Evolutionary conservation across 2,888 invertebrate species (phyloP).

Genomic region (Limulus polyphemus): DNA sequence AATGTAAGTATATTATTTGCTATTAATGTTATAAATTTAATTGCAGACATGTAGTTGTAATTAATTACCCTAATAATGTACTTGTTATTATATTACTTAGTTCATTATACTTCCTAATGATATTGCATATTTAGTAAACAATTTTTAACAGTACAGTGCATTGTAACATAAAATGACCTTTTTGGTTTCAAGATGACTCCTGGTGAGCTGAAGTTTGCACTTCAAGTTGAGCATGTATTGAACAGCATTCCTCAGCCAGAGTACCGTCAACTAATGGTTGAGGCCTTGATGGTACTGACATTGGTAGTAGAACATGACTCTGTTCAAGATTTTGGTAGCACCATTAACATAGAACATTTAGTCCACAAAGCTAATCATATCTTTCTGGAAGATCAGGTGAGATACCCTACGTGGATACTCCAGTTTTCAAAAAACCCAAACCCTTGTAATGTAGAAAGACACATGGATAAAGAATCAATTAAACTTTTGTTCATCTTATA

Average conservation of each 20-base stretch:
- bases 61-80: background rate
- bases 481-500: too few relatives aligned
- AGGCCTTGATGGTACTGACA: slow-evolving; percentile 91
- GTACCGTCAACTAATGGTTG: slow-evolving; percentile 86
- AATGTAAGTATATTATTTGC: too few relatives aligned
- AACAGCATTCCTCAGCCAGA: slow-evolving; percentile 97
- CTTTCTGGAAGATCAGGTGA: slow-evolving; percentile 89
- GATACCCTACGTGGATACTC: slow-evolving; percentile 7
- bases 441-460: too few relatives aligned
- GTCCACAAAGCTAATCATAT: slow-evolving; percentile 88
- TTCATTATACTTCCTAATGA: background rate
- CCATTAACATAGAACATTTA: slow-evolving; percentile 76
- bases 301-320: slow-evolving; percentile 72
- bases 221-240: slow-evolving; percentile 90
- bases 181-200: slow-evolving; percentile 70
- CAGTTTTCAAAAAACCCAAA: too few relatives aligned
- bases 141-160: too few relatives aligned
- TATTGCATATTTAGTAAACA: too few relatives aligned
- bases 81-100: background rate
- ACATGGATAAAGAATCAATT: too few relatives aligned
- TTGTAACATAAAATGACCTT: background rate
- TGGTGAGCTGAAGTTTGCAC: slow-evolving; percentile 93
- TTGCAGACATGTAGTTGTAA: background rate
- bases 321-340: slow-evolving; percentile 57
- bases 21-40: too few relatives aligned